Evolutionary conservation across 2,888 invertebrate genomes (phyloP), one percentile per base, ranked within the genome.

Genomic region (Odontothrips loti): DNA sequence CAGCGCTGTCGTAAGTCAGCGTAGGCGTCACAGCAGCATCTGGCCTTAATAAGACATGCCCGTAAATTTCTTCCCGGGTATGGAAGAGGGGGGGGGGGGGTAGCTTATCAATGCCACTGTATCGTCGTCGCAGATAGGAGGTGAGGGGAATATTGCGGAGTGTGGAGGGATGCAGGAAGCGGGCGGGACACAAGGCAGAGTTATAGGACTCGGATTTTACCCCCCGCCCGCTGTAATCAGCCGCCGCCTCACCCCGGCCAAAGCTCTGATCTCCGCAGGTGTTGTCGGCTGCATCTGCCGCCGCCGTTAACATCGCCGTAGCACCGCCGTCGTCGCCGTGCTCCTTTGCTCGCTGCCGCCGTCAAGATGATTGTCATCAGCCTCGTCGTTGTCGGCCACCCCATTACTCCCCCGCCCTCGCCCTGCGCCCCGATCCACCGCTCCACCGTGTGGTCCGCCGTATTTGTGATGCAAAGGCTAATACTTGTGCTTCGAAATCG

Each of bases 1-100:
- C 68, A 23, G 68, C 27, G 68, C 68, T 58, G 51, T 20, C 58
- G 11, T 6, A 17, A 20, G 15, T 58, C 68, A 11, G 3, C n/a
- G 63, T 0, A 11, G 23, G 68, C 68, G 68, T 27, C 68, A 58
- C 51, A 51, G 51, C 15, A 17, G 1, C 11, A 27, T 23, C 68
- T 27, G 68, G 23, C 27, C 68, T 75, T 75, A 75, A 75, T 75
- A 75, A 75, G 68, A 75, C 68, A 75, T 75, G 23, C 23, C 23
- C 68, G 27, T 75, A 75, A 75, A 75, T 75, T 75, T 23, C 12
- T 27, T 12, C 23, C 23, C 23, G 27, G 68, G 9, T 23, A 6
- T 58, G 17, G n/a, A 15, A n/a, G 58, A n/a, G 11, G 17, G 58
- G 58, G 58, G 58, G 17, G 58, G 58, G 23, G 27, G 27, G 6